Base-by-base conservation (phyloP, 2,113 vertebrate genomes). In the Marcusenius ussheri region DNA sequence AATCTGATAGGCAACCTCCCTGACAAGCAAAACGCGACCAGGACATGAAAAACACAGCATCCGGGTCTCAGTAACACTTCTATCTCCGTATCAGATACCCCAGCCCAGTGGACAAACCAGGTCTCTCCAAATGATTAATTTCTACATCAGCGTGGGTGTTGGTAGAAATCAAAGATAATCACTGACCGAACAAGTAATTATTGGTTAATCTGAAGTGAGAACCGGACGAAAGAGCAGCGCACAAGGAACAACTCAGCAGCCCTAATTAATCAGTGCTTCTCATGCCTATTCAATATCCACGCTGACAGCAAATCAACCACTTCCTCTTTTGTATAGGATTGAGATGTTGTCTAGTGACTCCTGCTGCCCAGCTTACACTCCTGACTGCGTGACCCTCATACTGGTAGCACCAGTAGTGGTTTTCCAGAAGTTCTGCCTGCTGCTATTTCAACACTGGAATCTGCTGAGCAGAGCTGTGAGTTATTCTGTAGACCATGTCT, bases 151-250 rank as follows among this genome's bases (percentile, higher is more conserved):
- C 50, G 50, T 35, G 85, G 31, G n/a, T 53, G 47, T 53, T 53
- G 85, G 85, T 51, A 53, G 49, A 87, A 87, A 87, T 53, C 85
- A 87, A 87, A 87, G 85, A 50, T 53, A 53, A 87, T 77, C 89
- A 91, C 87, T 88, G 90, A 92, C 27, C 91, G 90, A 92, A 90
- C 90, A 89, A 91, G 89, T 92, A 92, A 92, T 92, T 89, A 91
- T 91, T 91, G 91, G 89, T 92, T 92, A 90, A 90, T 90, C 90
- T 90, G 88, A 83, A 88, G 89, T 62, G 49, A 91, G 89, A 89
- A 91, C 90, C 87, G 91, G 89, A 90, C 88, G 89, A 89, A 90
- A 46, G 88, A 84, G 90, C 88, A 80, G 51, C 45, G 31, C 88
- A 80, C 42, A 83, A 35, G 84, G 35, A 70, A 89, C 70, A 50